Evolutionary conservation across 2,113 vertebrate species (phyloP), one percentile per base, ranked within the genome.

Genomic region (Brachionichthys hirsutus): DNA sequence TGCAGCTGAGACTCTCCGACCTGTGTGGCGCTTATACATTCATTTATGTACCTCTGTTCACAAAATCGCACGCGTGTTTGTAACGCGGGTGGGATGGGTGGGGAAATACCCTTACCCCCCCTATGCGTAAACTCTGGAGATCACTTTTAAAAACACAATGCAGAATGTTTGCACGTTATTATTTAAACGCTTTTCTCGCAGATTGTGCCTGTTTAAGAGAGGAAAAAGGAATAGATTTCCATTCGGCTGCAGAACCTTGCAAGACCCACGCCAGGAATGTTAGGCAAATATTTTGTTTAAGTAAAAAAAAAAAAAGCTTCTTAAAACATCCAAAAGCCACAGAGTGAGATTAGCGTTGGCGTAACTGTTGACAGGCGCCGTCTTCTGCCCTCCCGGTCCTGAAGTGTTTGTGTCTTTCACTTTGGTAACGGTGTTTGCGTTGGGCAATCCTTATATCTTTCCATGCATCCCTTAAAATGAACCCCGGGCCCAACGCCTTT

Each of bases 11-110:
- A 48, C 70, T 53, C 17, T 34, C 10, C 84, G 62, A 49, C 79
- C 49, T 86, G 82, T 79, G 79, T 58, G 75, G 79, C 34, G 49
- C 24, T 61, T 19, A n/a, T n/a, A 38, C 50, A 19, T 61, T 48
- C 54, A 35, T 18, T 41, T 19, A 12, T 35, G 63, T 54, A 62
- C 59, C 74, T 56, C 52, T 64, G 42, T n/a, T 30, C 36, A 64
- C 70, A 68, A 82, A 81, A 60, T 10, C 6, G 0, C 12, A n/a
- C 57, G 4, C 56, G 45, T 59, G 54, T 66, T 22, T 19, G 12
- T 42, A 3, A 9, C 19, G 55, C 66, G 54, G 70, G 67, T 71
- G 70, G 35, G 67, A 67, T 72, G 22, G 47, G 11, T 54, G 24
- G 54, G 82, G 73, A 79, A 84, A 84, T 43, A 55, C 82, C 75